Evolutionary conservation across 2,888 invertebrate species (phyloP).

Genomic region (Tholera decimalis): DNA sequence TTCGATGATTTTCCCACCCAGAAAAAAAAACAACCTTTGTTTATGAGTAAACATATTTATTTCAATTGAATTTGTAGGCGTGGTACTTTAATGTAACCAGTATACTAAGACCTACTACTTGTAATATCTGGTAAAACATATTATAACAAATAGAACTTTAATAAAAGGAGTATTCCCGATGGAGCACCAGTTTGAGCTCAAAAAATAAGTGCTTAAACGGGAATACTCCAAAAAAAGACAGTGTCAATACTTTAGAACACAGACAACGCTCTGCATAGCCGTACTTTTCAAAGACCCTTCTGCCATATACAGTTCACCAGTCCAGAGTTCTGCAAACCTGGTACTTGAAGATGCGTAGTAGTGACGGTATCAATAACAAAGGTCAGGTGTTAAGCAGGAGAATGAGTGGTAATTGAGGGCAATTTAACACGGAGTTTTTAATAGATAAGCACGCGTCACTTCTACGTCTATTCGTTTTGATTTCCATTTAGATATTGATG

Average conservation of each 20-base stretch:
- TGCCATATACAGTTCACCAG: background rate
- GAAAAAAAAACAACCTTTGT: background rate
- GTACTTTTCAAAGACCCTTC: background rate
- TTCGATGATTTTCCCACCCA: too few relatives aligned
- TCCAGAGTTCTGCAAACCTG: slow-evolving; percentile 15
- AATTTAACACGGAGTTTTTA: slow-evolving; percentile 63
- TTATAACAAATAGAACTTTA: background rate
- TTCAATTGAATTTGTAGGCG: slow-evolving; percentile 32
- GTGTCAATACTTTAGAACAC: background rate
- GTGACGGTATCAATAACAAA: slow-evolving; percentile 53
- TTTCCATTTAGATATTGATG: slow-evolving; percentile 36
- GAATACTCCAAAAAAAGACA: too few relatives aligned
- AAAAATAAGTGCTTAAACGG: too few relatives aligned
- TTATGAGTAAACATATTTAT: slow-evolving; percentile 16
- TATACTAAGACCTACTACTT: slow-evolving; percentile 13
- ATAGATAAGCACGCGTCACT: slow-evolving; percentile 44
- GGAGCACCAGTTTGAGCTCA: too few relatives aligned
- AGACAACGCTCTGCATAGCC: background rate
- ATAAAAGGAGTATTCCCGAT: too few relatives aligned
- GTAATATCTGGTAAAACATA: too few relatives aligned
- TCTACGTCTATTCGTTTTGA: slow-evolving; percentile 40
- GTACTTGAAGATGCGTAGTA: slow-evolving; percentile 26
- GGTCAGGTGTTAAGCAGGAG: slow-evolving; percentile 69
- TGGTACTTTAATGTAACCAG: slow-evolving; percentile 29
- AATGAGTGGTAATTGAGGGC: slow-evolving; percentile 69